A percentile compares a stretch with the other conserved stretches of the same genome.
These are phyloP conservation scores for Apis dorsata DNA, from an alignment of 1,140 invertebrate genomes.

Conservation along the genomic window DNA sequence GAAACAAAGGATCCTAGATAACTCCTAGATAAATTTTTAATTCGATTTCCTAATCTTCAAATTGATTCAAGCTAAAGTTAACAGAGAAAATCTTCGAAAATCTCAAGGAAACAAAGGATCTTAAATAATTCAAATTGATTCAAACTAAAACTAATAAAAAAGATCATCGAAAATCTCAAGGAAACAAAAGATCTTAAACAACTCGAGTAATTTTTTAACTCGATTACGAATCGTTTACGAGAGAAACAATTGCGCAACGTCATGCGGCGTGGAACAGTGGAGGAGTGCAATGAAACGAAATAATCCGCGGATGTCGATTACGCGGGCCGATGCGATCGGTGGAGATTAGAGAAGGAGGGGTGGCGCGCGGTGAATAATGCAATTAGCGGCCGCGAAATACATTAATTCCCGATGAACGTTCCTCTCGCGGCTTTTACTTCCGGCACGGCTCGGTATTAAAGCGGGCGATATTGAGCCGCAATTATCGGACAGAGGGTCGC, in stretches of 20 bases:
- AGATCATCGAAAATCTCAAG: too few species aligned
- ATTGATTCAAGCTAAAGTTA: too few species aligned
- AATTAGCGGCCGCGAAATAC: slow-evolving; percentile 48
- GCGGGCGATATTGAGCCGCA: slow-evolving; percentile 60
- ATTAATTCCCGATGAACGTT: slow-evolving; percentile 44
- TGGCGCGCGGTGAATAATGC: slow-evolving; percentile 38
- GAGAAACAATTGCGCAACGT: slow-evolving; percentile 5
- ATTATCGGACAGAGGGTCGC: slow-evolving; percentile 57
- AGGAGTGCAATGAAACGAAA: slow-evolving; percentile 18
- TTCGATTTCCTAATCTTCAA: too few species aligned
- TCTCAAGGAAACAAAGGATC: too few species aligned
- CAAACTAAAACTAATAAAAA: too few species aligned
- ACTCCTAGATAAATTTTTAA: too few species aligned
- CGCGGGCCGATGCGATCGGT: slow-evolving; percentile 12
- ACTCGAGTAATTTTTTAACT: too few species aligned
- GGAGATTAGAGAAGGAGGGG: not conserved
- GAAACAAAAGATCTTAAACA: too few species aligned
- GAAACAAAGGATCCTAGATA: too few species aligned
- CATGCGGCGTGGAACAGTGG: not conserved
- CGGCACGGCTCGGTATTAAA: slow-evolving; percentile 48
- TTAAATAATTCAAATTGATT: too few species aligned
- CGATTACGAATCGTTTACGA: not conserved
- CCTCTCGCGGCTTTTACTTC: slow-evolving; percentile 49
- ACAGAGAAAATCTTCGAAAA: too few species aligned
- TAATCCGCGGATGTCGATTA: slow-evolving; percentile 23